These are phyloP conservation scores for Branchellion lobata DNA, from an alignment of 2,888 invertebrate genomes.

Conservation along the genomic window DNA sequence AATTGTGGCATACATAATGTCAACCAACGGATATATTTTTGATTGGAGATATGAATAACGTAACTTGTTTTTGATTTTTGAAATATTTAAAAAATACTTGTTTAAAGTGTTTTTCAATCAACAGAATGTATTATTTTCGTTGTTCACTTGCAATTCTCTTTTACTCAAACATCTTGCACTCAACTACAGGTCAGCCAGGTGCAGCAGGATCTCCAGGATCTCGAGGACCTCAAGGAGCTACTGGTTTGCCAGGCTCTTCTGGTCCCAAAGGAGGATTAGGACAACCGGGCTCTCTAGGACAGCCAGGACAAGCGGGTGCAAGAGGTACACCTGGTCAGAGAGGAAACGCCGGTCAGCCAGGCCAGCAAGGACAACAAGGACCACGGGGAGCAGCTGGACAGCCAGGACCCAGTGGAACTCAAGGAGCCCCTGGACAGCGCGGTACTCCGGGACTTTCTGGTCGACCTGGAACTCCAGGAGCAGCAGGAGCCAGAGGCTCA, in stretches of 20 bases:
- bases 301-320: conserved; percentile 50
- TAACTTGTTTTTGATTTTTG: background rate
- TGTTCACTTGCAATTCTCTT: too few relatives aligned
- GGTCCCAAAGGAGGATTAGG: conserved; percentile 43
- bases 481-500: background rate
- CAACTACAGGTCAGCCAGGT: conserved; percentile 33
- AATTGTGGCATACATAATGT: too few relatives aligned
- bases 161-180: too few relatives aligned
- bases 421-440: conserved; percentile 53
- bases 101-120: too few relatives aligned
- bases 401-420: conserved; percentile 20
- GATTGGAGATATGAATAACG: background rate
- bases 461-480: conserved; percentile 32
- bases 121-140: too few relatives aligned
- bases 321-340: conserved; percentile 46
- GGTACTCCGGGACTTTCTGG: conserved; percentile 41
- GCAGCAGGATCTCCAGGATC: conserved; percentile 42
- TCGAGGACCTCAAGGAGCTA: conserved; percentile 47
- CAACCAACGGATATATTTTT: background rate
- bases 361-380: conserved; percentile 37
- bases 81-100: background rate
- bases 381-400: conserved; percentile 30
- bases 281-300: conserved; percentile 52
- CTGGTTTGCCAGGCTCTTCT: conserved; percentile 41
- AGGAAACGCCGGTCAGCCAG: conserved; percentile 43